These are phyloP conservation scores for Drosophila suzukii DNA, from an alignment of 1,140 invertebrate species.

Conservation along the genomic window DNA sequence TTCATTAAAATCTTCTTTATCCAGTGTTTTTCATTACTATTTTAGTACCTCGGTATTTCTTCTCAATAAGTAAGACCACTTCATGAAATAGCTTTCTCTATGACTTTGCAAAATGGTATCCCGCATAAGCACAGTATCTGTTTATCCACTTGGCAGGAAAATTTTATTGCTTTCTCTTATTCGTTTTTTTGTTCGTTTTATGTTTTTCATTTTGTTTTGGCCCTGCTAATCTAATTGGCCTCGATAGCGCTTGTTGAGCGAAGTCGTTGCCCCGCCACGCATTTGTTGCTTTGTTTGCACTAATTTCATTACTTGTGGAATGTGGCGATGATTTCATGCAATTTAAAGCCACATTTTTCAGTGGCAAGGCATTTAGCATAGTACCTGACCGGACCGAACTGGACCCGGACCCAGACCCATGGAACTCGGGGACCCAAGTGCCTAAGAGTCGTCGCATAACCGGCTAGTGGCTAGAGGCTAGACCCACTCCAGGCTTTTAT, in stretches of 20 bases:
- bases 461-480: conserved; percentile 8
- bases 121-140: conserved; percentile 9
- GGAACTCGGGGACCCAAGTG: conserved; percentile 2
- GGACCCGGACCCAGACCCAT: neutral
- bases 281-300: conserved; percentile 62
- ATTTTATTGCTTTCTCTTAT: conserved; percentile 51
- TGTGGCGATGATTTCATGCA: conserved; percentile 81
- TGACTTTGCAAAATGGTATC: neutral
- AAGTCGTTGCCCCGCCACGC: conserved; percentile 46
- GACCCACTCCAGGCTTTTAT: conserved; percentile 69
- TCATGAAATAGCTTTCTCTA: conserved; percentile 3
- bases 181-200: conserved; percentile 9
- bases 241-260: conserved; percentile 37
- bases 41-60: neutral
- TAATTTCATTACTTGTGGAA: conserved; percentile 80
- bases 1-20: neutral
- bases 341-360: conserved; percentile 81
- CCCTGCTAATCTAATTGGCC: conserved; percentile 54
- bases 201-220: conserved; percentile 34
- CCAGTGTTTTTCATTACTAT: neutral
- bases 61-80: neutral
- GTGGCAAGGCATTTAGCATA: conserved; percentile 75
- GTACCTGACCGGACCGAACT: conserved; percentile 18
- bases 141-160: conserved; percentile 36
- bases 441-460: conserved; percentile 10